phyloP scores from a whole-genome alignment of 2,113 vertebrate genomes.

The Apodemus sylvaticus region DNA sequence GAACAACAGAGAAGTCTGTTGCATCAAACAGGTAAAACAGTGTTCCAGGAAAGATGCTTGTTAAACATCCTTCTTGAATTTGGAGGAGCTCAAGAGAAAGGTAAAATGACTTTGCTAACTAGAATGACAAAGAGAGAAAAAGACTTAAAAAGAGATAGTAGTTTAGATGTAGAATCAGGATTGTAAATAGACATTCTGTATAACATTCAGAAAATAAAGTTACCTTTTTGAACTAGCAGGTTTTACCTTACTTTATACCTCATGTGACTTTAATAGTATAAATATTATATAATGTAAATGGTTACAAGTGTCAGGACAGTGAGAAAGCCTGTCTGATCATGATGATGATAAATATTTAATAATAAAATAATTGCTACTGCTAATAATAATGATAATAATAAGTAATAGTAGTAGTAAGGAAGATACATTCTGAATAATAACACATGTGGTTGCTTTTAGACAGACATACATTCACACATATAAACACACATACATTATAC shows the following conservation, averaged over 20 bases:
- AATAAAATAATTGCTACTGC: too few species aligned
- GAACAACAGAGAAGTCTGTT: not conserved
- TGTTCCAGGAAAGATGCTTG: not conserved
- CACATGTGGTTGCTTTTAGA: too few species aligned
- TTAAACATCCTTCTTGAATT: not conserved
- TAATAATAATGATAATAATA: too few species aligned
- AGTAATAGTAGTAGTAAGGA: too few species aligned
- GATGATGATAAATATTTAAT: too few species aligned
- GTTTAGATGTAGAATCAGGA: not conserved
- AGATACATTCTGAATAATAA: too few species aligned
- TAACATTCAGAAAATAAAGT: not conserved
- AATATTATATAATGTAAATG: too few species aligned
- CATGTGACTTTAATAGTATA: too few species aligned
- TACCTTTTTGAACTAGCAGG: not conserved
- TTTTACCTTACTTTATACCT: not conserved
- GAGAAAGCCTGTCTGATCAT: too few species aligned
- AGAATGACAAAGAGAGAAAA: not conserved
- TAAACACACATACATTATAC: too few species aligned
- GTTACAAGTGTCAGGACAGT: too few species aligned
- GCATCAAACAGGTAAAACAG: not conserved
- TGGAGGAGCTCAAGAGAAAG: not conserved
- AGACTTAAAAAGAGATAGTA: not conserved
- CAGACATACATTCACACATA: too few species aligned
- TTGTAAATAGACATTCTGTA: not conserved
- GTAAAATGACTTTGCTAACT: not conserved